Percentiles rank a stretch among this genome's conserved stretches.
Evolutionary conservation across 2,888 invertebrate species (phyloP).

Genomic region (Chloromyia formosa): DNA sequence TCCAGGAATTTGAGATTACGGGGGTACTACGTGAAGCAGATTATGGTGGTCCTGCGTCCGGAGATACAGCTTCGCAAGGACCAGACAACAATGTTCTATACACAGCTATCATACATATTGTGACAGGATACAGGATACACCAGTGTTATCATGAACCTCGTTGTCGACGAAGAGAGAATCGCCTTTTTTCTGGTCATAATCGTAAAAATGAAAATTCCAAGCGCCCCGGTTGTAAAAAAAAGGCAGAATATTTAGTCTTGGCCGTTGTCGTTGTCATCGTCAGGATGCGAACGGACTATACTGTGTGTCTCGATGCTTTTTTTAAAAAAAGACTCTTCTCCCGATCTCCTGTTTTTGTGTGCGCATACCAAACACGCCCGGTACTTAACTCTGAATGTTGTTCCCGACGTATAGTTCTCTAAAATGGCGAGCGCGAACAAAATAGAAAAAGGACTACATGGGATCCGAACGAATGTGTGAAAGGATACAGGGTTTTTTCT

Average conservation of each 20-base stretch:
- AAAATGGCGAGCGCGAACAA: too few relatives aligned
- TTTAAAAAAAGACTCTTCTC: neutral
- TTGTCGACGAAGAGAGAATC: neutral
- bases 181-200: slow-evolving; percentile 25
- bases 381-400: too few relatives aligned
- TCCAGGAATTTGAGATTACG: too few relatives aligned
- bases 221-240: slow-evolving; percentile 31
- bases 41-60: too few relatives aligned
- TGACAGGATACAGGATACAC: neutral
- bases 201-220: slow-evolving; percentile 43
- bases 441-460: too few relatives aligned
- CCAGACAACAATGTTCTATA: slow-evolving; percentile 11
- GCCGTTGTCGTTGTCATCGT: slow-evolving; percentile 1
- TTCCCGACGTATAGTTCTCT: too few relatives aligned
- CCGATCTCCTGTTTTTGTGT: neutral
- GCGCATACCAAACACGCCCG: too few relatives aligned
- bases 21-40: too few relatives aligned
- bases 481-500: slow-evolving; percentile 9
- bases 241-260: neutral
- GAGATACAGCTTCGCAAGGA: too few relatives aligned
- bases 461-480: neutral
- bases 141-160: slow-evolving; percentile 14
- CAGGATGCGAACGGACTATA: neutral
- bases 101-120: neutral
- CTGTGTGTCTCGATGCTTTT: too few relatives aligned